These are phyloP conservation scores for Amphimallon solstitiale DNA, from an alignment of 2,888 invertebrate genomes.

Conservation along the genomic window DNA sequence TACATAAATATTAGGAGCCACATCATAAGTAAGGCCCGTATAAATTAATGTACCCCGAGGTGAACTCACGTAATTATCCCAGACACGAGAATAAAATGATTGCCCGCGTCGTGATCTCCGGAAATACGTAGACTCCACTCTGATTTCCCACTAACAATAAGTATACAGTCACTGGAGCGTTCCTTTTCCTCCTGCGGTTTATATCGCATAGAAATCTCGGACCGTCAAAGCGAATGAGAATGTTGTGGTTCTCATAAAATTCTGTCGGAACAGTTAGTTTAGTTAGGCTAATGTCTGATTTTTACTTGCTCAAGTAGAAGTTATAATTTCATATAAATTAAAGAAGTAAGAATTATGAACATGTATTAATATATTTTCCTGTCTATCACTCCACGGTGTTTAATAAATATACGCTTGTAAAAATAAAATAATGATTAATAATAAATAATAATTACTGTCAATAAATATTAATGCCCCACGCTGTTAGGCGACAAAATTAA, in stretches of 20 bases:
- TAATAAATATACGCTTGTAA: too few species aligned
- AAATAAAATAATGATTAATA: too few species aligned
- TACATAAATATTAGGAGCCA: constrained; percentile 15
- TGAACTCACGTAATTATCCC: constrained; percentile 20
- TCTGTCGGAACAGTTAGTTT: neutral
- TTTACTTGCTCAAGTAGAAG: too few species aligned
- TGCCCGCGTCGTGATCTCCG: constrained; percentile 24
- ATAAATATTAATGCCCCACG: too few species aligned
- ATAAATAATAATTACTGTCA: too few species aligned
- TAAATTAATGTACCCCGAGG: constrained; percentile 20
- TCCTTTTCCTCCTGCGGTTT: neutral
- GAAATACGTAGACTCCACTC: constrained; percentile 16
- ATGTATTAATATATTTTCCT: too few species aligned
- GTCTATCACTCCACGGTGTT: too few species aligned
- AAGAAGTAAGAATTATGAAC: too few species aligned
- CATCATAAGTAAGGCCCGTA: constrained; percentile 17
- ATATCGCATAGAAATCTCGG: neutral
- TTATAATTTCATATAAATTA: too few species aligned
- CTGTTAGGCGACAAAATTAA: too few species aligned
- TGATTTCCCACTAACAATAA: constrained; percentile 27
- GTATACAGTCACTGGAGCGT: constrained; percentile 27
- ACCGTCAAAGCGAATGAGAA: neutral
- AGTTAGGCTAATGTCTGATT: too few species aligned
- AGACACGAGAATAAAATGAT: constrained; percentile 18
- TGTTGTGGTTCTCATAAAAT: neutral